Evolutionary conservation across 2,888 invertebrate genomes (phyloP), one percentile per base, ranked within the genome.

Genomic region (Antheraea yamamai): DNA sequence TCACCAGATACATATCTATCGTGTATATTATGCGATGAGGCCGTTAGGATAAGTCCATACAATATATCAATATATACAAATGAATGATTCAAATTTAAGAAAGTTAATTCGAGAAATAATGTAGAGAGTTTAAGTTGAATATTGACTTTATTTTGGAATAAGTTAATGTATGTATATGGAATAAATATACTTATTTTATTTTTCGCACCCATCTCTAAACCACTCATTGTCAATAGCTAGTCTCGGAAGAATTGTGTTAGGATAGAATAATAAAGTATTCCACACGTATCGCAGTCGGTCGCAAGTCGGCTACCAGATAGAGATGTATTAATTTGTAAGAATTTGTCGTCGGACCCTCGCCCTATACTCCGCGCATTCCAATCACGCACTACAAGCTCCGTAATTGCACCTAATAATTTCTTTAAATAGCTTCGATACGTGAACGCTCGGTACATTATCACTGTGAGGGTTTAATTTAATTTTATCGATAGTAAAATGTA

Each of bases 321-420:
- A 94, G 94, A 94, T 93, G 94, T 95, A 95, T 95, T 95, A 94
- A 95, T 95, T 95, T 94, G 95, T 93, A 92, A 91, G 94, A 94
- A 94, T 95, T 95, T 94, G 94, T 95, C 94, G 90, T 90, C 87
- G 90, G 88, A 88, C 94, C 94, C 93, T 91, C 91, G 81, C 88
- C 85, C 87, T 81, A 80, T 82, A 76, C 84, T 76, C 81, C 81
- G 78, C 85, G 84, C 87, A 95, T 95, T 94, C 95, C 94, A 95
- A 94, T 95, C 95, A 95, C 95, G 95, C 91, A 90, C 94, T 87
- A 94, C 94, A 94, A 91, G 93, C 88, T 89, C 91, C 90, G 92
- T 95, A 95, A 95, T 94, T 95, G 94, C 89, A 91, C 92, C 92
- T 94, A 94, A 94, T 94, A 92, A 94, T 94, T 92, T 92, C 94